phyloP scores from a whole-genome alignment of 1,140 invertebrate genomes.

The Drosophila kepulauana region DNA sequence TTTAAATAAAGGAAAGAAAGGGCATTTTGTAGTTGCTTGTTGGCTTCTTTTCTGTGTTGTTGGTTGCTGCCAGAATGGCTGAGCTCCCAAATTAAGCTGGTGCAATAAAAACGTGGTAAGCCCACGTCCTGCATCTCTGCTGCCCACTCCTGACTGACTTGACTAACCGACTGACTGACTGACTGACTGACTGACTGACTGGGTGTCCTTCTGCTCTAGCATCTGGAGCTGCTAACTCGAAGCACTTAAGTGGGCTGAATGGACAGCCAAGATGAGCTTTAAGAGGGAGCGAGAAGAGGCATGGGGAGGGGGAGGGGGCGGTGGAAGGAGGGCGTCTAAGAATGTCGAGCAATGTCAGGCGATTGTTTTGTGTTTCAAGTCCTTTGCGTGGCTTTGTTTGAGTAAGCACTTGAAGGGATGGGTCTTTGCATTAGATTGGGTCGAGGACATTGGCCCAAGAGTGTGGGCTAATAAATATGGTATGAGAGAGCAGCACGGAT shows the following conservation, averaged over 20 bases:
- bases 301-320: conserved; percentile 24
- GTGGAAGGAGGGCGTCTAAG: background rate
- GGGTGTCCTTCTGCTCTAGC: background rate
- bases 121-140: conserved; percentile 3
- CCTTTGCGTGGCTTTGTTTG: conserved; percentile 69
- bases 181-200: background rate
- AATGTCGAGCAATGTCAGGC: conserved; percentile 76
- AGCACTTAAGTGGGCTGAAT: conserved; percentile 16
- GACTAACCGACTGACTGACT: background rate
- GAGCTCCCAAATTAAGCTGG: conserved; percentile 58
- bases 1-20: background rate
- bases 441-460: conserved; percentile 5
- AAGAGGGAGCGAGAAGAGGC: conserved; percentile 11
- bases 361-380: conserved; percentile 72
- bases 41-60: background rate
- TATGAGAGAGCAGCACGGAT: too few species aligned
- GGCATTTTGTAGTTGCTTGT: background rate
- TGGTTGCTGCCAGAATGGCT: conserved; percentile 34
- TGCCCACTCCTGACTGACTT: background rate
- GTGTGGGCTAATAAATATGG: conserved; percentile 7
- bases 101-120: conserved; percentile 51
- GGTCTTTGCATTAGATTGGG: conserved; percentile 9
- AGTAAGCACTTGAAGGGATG: conserved; percentile 53
- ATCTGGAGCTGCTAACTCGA: conserved; percentile 20
- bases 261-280: conserved; percentile 4